Evolutionary conservation across 2,113 vertebrate species (phyloP).

Genomic region (Lepus europaeus): DNA sequence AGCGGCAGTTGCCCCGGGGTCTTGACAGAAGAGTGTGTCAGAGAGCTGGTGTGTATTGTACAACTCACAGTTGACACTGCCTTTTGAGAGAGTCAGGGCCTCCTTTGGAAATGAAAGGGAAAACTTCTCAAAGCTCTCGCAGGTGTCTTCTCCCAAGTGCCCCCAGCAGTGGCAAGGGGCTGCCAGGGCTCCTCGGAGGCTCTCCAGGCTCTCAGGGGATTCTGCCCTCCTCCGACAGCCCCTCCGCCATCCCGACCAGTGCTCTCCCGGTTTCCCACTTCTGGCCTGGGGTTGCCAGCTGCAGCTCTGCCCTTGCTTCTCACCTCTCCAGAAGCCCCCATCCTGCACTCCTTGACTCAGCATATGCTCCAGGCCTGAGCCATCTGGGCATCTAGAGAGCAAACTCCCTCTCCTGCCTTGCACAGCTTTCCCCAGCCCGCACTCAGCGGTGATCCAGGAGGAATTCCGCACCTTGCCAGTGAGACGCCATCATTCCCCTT

Average conservation of each 20-base stretch:
- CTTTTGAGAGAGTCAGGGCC: not conserved
- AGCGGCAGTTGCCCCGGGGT: not conserved
- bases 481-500: not conserved
- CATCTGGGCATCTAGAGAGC: not conserved
- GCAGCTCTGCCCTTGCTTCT: not conserved
- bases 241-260: rapidly evolving
- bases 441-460: not conserved
- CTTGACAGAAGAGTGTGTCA: not conserved
- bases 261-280: not conserved
- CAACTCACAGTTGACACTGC: not conserved
- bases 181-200: not conserved
- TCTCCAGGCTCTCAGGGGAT: not conserved
- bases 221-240: not conserved
- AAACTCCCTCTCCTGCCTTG: not conserved
- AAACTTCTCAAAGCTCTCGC: not conserved
- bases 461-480: not conserved
- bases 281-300: not conserved
- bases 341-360: not conserved
- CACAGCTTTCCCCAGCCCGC: not conserved
- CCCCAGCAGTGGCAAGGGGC: not conserved
- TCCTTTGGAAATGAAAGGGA: not conserved
- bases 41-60: not conserved
- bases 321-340: not conserved
- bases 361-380: not conserved
- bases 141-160: not conserved